These are phyloP conservation scores for Anabacerthia variegaticeps DNA, from an alignment of 2,797 vertebrate genomes.

Conservation along the genomic window DNA sequence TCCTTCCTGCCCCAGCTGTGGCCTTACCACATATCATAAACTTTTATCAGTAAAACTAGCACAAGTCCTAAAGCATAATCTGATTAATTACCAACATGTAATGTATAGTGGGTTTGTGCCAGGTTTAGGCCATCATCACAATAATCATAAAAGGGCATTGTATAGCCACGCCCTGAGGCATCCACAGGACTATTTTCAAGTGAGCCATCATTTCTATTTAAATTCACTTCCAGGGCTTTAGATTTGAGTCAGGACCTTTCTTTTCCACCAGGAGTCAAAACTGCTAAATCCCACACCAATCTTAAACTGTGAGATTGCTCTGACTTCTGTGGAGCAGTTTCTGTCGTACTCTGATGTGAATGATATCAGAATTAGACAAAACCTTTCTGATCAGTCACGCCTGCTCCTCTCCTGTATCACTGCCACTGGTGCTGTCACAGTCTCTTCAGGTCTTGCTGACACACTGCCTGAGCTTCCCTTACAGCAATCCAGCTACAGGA, in stretches of 20 bases:
- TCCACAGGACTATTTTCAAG: background rate
- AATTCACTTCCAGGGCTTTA: background rate
- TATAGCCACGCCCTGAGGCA: background rate
- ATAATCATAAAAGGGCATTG: background rate
- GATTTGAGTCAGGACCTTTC: background rate
- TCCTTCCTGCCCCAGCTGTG: background rate
- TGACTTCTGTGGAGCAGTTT: background rate
- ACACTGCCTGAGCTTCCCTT: background rate
- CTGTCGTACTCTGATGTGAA: background rate
- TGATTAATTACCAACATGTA: background rate
- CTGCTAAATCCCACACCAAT: background rate
- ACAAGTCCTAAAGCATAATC: background rate
- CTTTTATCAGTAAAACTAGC: background rate
- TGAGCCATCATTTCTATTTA: background rate
- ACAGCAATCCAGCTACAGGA: background rate
- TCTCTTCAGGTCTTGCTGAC: background rate
- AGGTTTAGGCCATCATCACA: background rate
- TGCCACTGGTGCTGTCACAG: background rate
- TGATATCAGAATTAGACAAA: background rate
- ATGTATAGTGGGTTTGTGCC: background rate
- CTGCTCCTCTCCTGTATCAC: background rate
- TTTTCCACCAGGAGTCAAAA: background rate
- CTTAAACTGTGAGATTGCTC: background rate
- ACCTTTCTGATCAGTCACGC: background rate
- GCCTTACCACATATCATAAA: background rate